These are phyloP conservation scores for Magallana nippona DNA, from an alignment of 2,888 invertebrate genomes.

Conservation along the genomic window DNA sequence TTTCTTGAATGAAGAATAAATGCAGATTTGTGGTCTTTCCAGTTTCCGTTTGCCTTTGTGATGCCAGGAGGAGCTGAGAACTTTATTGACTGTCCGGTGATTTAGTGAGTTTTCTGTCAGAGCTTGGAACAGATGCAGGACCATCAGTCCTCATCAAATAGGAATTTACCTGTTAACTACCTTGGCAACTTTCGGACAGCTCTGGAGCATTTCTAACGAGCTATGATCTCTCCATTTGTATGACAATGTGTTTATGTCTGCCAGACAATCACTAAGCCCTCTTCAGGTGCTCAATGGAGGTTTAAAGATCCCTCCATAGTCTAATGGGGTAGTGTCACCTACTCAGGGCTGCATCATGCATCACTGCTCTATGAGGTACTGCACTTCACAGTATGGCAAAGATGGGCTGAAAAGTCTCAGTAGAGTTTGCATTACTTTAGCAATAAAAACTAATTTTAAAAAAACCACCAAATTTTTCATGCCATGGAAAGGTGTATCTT, in stretches of 20 bases:
- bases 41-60: conserved; percentile 40
- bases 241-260: conserved; percentile 31
- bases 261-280: conserved; percentile 1
- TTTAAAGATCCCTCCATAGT: conserved; percentile 17
- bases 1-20: conserved; percentile 45
- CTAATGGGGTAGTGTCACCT: conserved; percentile 2
- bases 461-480: too few species aligned
- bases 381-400: neutral
- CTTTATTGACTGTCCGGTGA: conserved; percentile 52
- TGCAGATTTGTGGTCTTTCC: conserved; percentile 48
- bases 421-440: too few species aligned
- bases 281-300: conserved; percentile 30
- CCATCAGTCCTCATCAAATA: conserved; percentile 60
- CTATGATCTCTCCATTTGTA: conserved; percentile 35
- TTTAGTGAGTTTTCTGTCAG: conserved; percentile 48
- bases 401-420: neutral
- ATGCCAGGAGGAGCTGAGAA: conserved; percentile 36
- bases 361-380: neutral
- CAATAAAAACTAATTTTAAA: too few species aligned
- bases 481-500: too few species aligned
- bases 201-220: conserved; percentile 59
- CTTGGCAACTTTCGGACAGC: conserved; percentile 57
- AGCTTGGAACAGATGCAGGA: conserved; percentile 58
- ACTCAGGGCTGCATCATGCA: neutral
- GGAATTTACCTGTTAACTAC: conserved; percentile 56